Percentiles rank a stretch among this genome's conserved stretches.
These are phyloP conservation scores for Agrypnia vestita DNA, from an alignment of 1,140 invertebrate genomes.

Conservation along the genomic window DNA sequence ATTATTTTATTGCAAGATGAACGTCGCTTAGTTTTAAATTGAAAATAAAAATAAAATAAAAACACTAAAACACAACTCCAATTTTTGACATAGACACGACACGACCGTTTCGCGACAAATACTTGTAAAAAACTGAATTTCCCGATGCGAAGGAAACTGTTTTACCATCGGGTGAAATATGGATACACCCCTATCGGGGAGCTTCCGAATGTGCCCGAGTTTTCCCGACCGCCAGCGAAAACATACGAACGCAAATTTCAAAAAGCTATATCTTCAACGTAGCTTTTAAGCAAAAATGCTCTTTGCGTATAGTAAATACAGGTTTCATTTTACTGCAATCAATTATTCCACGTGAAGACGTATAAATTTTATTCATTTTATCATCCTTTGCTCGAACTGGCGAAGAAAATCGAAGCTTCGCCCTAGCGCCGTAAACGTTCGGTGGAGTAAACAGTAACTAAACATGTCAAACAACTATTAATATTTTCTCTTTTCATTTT, in stretches of 20 bases:
- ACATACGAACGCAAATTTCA: background rate
- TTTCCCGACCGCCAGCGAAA: slow-evolving; percentile 30
- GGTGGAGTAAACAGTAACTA: slow-evolving; percentile 21
- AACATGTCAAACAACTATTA: slow-evolving; percentile 17
- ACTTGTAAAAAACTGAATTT: slow-evolving; percentile 42
- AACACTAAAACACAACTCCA: slow-evolving; percentile 41
- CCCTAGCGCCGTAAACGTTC: slow-evolving; percentile 19
- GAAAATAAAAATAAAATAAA: slow-evolving; percentile 34
- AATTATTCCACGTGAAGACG: background rate
- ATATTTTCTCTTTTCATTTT: slow-evolving; percentile 4
- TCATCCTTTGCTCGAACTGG: background rate
- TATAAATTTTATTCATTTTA: slow-evolving; percentile 13
- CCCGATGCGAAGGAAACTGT: slow-evolving; percentile 15
- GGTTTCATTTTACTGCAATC: slow-evolving; percentile 1
- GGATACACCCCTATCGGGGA: slow-evolving; percentile 35
- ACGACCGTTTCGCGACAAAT: slow-evolving; percentile 35
- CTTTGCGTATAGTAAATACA: background rate
- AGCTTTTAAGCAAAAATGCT: background rate
- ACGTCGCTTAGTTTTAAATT: background rate
- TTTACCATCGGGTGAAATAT: slow-evolving; percentile 21
- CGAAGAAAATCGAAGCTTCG: slow-evolving; percentile 42
- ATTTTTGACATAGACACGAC: slow-evolving; percentile 16
- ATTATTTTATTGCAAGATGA: background rate
- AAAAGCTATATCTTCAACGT: background rate
- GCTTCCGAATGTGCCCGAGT: slow-evolving; percentile 13